phyloP scores from a whole-genome alignment of 1,140 invertebrate species.

The Trichoplusia ni region DNA sequence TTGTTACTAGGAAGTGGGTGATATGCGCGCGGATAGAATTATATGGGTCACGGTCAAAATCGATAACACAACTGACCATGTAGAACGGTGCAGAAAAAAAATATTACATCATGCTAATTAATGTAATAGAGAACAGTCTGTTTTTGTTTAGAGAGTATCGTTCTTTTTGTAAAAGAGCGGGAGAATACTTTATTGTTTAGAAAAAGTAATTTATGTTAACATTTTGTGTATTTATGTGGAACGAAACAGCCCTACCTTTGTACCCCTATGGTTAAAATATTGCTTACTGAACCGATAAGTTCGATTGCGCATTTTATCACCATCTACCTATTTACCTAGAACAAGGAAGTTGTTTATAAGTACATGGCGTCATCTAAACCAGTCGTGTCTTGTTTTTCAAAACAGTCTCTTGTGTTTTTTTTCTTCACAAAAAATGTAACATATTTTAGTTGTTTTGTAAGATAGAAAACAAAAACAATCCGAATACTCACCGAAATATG shows the following conservation, averaged over 20 bases:
- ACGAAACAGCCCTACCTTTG: too few species aligned
- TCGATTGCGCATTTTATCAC: constrained; percentile 17
- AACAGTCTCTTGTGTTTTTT: too few species aligned
- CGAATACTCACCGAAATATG: background rate
- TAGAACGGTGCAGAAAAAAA: constrained; percentile 7
- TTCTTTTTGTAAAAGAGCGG: background rate
- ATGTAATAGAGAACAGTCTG: background rate
- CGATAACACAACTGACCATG: constrained; percentile 37
- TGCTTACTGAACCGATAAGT: background rate
- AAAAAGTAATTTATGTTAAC: background rate
- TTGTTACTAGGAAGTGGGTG: constrained; percentile 19
- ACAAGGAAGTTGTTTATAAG: constrained; percentile 31
- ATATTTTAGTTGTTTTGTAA: too few species aligned
- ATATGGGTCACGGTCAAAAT: constrained; percentile 57
- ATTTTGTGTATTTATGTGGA: background rate
- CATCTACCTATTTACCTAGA: constrained; percentile 18
- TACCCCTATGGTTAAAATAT: constrained; percentile 4
- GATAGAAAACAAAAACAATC: background rate
- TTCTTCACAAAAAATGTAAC: too few species aligned
- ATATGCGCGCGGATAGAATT: constrained; percentile 21
- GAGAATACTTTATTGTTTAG: background rate
- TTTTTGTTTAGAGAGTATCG: background rate
- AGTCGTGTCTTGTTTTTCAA: too few species aligned
- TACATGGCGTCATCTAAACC: constrained; percentile 15
- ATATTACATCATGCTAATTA: constrained; percentile 10